Conservation (phyloP, 2,888 invertebrate species). For the Hyppa rectilinea region DNA sequence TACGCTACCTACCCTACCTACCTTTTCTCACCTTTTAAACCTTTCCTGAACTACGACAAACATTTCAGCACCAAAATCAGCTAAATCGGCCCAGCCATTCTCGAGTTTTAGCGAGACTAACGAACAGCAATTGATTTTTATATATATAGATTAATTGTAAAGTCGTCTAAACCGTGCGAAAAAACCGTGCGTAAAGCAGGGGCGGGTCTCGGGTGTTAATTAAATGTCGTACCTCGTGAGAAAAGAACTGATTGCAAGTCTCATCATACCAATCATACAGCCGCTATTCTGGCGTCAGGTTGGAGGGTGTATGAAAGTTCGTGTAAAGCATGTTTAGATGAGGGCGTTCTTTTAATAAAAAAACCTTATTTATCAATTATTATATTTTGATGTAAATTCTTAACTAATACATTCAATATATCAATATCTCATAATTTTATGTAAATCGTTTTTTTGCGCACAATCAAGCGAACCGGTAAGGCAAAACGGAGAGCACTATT, state of each 20-base stretch:
- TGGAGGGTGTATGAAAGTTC: not conserved
- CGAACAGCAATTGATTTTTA: too few relatives aligned
- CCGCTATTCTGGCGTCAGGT: not conserved
- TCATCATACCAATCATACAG: too few relatives aligned
- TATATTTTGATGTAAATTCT: slow-evolving; percentile 63
- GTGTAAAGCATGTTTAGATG: not conserved
- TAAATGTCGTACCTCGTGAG: not conserved
- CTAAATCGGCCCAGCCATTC: too few relatives aligned
- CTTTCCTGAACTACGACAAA: too few relatives aligned
- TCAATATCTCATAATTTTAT: slow-evolving; percentile 49
- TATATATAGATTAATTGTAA: too few relatives aligned
- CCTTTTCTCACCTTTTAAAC: too few relatives aligned
- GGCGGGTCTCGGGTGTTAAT: not conserved
- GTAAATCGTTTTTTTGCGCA: slow-evolving; percentile 30
- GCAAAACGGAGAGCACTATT: slow-evolving; percentile 31
- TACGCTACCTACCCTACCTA: too few relatives aligned
- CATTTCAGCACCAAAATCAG: too few relatives aligned
- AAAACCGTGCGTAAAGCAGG: not conserved
- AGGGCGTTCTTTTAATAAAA: not conserved
- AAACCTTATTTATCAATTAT: slow-evolving; percentile 25
- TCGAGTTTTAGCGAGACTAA: too few relatives aligned
- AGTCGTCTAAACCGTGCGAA: not conserved
- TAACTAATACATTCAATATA: slow-evolving; percentile 59
- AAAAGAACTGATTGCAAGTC: not conserved
- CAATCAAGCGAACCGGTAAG: slow-evolving; percentile 40